phyloP scores from a whole-genome alignment of 2,888 invertebrate genomes.

The Ennomos fuscantarius region DNA sequence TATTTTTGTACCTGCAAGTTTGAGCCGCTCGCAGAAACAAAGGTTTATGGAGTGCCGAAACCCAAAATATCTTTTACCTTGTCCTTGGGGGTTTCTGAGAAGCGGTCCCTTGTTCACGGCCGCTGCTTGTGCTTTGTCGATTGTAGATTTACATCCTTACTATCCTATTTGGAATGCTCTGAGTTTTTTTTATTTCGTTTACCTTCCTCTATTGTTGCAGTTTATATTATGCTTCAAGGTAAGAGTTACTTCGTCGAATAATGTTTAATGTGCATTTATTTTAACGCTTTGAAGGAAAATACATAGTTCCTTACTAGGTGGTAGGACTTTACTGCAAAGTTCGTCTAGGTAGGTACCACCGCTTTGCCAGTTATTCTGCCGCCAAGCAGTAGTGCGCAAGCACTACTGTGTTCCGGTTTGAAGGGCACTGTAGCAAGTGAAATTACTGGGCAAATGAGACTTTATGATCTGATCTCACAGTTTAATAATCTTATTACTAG shows the following conservation, averaged over 20 bases:
- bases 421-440: too few species aligned
- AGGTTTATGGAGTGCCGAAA: slow-evolving; percentile 37
- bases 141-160: slow-evolving; percentile 26
- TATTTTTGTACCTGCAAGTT: slow-evolving; percentile 33
- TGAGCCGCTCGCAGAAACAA: slow-evolving; percentile 32
- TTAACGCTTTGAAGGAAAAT: too few species aligned
- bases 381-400: too few species aligned
- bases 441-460: too few species aligned
- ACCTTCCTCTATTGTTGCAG: slow-evolving; percentile 22
- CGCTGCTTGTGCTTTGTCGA: slow-evolving; percentile 25
- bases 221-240: neutral
- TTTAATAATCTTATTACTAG: too few species aligned
- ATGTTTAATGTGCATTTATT: neutral
- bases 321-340: too few species aligned
- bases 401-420: too few species aligned
- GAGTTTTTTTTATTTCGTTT: slow-evolving; percentile 21
- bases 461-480: too few species aligned
- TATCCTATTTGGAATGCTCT: slow-evolving; percentile 20
- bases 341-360: too few species aligned
- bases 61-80: slow-evolving; percentile 34
- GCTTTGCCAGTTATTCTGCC: too few species aligned
- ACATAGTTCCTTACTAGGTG: too few species aligned
- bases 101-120: slow-evolving; percentile 23
- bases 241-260: neutral
- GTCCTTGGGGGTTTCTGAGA: slow-evolving; percentile 40